phyloP scores from a whole-genome alignment of 2,797 vertebrate species.

The Paratrypauchen microcephalus region DNA sequence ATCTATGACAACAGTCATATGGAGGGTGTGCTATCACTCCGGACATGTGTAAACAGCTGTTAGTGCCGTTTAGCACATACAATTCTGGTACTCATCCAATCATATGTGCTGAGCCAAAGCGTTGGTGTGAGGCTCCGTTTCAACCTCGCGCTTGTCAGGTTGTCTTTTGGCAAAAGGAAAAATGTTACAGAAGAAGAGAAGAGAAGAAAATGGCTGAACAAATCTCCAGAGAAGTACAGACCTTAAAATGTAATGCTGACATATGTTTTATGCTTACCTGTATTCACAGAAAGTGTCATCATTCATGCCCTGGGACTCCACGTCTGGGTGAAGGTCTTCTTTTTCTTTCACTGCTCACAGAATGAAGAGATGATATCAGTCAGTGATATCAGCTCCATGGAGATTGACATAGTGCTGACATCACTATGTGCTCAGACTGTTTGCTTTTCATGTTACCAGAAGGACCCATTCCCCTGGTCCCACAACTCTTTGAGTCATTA shows the following conservation, averaged over 20 bases:
- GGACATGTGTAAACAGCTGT: constrained; percentile 62
- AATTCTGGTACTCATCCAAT: constrained; percentile 65
- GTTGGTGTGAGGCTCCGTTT: constrained; percentile 49
- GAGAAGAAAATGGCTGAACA: constrained; percentile 19
- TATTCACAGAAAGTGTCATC: constrained; percentile 98
- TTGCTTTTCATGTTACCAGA: constrained; percentile 9
- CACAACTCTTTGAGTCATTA: neutral
- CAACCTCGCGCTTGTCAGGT: constrained; percentile 52
- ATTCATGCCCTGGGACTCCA: constrained; percentile 93
- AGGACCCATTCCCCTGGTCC: constrained; percentile 9
- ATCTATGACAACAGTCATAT: constrained; percentile 7
- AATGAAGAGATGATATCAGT: constrained; percentile 47
- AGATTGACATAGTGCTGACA: constrained; percentile 22
- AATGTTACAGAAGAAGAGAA: constrained; percentile 44
- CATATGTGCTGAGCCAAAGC: constrained; percentile 62
- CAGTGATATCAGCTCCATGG: constrained; percentile 44
- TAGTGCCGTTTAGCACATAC: constrained; percentile 70
- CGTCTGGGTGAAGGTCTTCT: constrained; percentile 94
- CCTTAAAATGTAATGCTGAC: constrained; percentile 36
- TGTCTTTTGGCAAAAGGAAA: constrained; percentile 70
- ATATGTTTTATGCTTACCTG: constrained; percentile 82
- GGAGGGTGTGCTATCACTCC: constrained; percentile 34
- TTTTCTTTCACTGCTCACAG: constrained; percentile 92
- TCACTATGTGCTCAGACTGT: constrained; percentile 28
- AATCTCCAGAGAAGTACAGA: constrained; percentile 23